Base-by-base conservation (phyloP, 2,797 vertebrate genomes). In the Helarctos malayanus region DNA sequence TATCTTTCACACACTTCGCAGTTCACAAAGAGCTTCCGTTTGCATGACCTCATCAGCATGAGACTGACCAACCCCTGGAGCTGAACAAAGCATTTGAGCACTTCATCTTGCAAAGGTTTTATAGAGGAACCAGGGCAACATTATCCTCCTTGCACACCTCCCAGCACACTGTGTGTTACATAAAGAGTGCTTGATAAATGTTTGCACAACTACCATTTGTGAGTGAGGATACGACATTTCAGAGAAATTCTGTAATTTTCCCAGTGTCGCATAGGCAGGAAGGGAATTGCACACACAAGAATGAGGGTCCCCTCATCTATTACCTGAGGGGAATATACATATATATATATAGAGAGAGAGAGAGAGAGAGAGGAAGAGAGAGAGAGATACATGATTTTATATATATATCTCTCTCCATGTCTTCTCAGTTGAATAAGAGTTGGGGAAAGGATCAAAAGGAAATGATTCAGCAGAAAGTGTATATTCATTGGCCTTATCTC, bases 161-260 rank as follows among this genome's bases (percentile, higher is more conserved):
- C 59, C 23, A n/a, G 12, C 19, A 47, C 5, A 15, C 18, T 32
- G 32, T 49, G 27, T 91, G 25, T 38, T 89, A 45, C 15, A 7
- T 32, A 56, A 59, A 2, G 47, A 56, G 14, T 16, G 5, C 45
- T 91, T 61, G 29, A 68, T 69, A 49, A 41, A 54, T 76, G 27
- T 73, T 27, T 88, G 49, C n/a, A 41, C 54, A 80, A 78, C 9
- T 41, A 56, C 59, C 6, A 14, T 45, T 86, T 81, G 27, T 80
- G 56, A 89, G 88, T 29, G 92, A 94, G 56, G 59, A 85, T 94
- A 35, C 38, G 18, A 57, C 63, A 92, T 35, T 76, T 68, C 73
- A 93, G 71, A 71, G 52, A 90, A 78, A 25, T 76, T 87, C 45
- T 32, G 3, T 69, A 49, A 65, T 78, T 94, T 94, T 18, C 21